Conservation (phyloP, 2,888 invertebrate genomes). For the Leuctra nigra region DNA sequence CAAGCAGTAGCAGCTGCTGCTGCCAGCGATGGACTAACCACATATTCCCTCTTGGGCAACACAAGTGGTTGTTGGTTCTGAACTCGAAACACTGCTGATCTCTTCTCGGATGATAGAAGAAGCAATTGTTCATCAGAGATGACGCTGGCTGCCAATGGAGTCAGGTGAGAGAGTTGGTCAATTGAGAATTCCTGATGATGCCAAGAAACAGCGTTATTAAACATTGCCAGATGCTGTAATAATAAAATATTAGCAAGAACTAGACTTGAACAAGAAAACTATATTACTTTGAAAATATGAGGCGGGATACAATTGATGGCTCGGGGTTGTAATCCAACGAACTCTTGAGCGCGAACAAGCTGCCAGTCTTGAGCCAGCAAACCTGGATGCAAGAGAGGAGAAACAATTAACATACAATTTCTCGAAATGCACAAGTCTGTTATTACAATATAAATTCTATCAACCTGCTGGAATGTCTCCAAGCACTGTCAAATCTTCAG, state of each 20-base stretch:
- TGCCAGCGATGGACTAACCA: background rate
- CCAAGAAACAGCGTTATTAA: too few species aligned
- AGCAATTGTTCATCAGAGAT: slow-evolving; percentile 16
- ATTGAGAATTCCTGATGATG: slow-evolving; percentile 18
- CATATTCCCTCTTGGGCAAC: background rate
- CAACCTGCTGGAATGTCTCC: slow-evolving; percentile 30
- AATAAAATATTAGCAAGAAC: too few species aligned
- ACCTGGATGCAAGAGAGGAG: background rate
- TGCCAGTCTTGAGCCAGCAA: slow-evolving; percentile 3
- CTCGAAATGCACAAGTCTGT: background rate
- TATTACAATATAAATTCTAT: background rate
- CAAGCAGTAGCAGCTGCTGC: too few species aligned
- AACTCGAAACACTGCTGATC: slow-evolving; percentile 1
- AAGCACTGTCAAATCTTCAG: slow-evolving; percentile 29
- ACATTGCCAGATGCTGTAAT: too few species aligned
- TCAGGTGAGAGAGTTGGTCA: slow-evolving; percentile 13
- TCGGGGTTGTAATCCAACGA: slow-evolving; percentile 17
- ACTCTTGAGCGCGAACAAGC: background rate
- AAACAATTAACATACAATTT: background rate
- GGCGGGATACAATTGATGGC: slow-evolving; percentile 23
- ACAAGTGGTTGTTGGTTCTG: background rate
- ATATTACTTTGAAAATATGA: slow-evolving; percentile 19
- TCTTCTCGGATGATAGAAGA: slow-evolving; percentile 7
- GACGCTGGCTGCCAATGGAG: slow-evolving; percentile 14
- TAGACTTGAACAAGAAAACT: background rate